Base-by-base conservation (phyloP, 1,140 invertebrate species). In the Drosophila asahinai region DNA sequence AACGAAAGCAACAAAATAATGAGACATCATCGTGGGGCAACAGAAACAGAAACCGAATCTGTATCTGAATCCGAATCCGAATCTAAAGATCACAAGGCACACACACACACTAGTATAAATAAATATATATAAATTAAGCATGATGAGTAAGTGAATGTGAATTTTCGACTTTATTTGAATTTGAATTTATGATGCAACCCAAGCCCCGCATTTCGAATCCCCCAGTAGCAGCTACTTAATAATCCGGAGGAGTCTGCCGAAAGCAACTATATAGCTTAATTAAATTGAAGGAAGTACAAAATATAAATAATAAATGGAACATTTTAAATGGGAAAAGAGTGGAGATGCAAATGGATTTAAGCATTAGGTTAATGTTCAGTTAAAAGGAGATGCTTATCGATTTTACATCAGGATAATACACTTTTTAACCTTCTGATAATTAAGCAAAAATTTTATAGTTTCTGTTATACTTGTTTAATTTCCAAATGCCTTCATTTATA, bases 81-180 rank as follows among this genome's bases (percentile, higher is more conserved):
- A 54, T 49, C 38, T 33, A 33, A 55, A 63, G 63, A 65, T 70
- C 65, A 57, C 65, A n/a, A 49, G 38, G 42, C 27, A 63, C 43
- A 48, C 27, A 63, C 43, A 48, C 43, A 63, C 25, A 42, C 36
- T 51, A 59, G 47, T 30, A 66, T 45, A 60, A 63, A 30, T 6
- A 1, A 6, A 30, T 30, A 48, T 38, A 76, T 59, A 77, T 63
- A 45, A 78, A 71, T 78, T 64, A 71, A 70, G 76, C 64, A 40
- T 17, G 65, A 76, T 86, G 83, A 86, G 55, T 80, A 82, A 86
- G 80, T 83, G 68, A 79, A 82, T 87, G 76, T 79, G 83, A 73
- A 71, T 55, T 81, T 38, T 83, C n/a, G 67, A 77, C 61, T 80
- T 83, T 66, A 80, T 83, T 83, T 66, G 48, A 65, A 81, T 71